phyloP scores from a whole-genome alignment of 2,113 vertebrate species.

The Cebidichthys violaceus region DNA sequence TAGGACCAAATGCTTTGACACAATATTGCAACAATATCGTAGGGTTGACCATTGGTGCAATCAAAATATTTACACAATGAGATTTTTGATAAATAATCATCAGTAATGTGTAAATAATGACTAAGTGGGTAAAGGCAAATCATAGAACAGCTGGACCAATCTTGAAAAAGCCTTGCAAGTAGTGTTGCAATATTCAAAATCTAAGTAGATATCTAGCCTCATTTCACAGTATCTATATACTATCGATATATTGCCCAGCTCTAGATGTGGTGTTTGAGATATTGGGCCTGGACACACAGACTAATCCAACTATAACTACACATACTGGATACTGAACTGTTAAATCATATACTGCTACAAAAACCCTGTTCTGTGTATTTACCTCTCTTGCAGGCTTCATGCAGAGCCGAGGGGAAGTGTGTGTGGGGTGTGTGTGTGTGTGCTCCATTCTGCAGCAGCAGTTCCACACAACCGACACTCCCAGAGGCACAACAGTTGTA shows the following conservation, averaged over 20 bases:
- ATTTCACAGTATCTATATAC: neutral
- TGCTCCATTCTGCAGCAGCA: conserved; percentile 92
- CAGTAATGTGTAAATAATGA: neutral
- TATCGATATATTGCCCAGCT: no score
- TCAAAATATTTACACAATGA: neutral
- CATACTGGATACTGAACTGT: neutral
- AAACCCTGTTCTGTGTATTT: neutral
- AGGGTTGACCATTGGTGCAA: no score
- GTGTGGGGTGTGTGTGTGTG: conserved; percentile 86
- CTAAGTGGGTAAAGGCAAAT: neutral
- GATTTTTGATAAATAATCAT: neutral
- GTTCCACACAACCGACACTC: conserved; percentile 87
- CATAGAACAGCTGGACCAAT: neutral
- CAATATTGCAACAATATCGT: neutral
- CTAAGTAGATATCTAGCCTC: neutral
- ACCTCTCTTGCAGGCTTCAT: conserved; percentile 96
- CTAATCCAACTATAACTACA: neutral
- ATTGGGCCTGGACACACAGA: neutral
- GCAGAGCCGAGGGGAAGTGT: conserved; percentile 91
- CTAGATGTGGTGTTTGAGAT: neutral
- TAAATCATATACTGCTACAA: neutral
- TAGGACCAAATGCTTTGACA: neutral
- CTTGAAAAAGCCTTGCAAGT: neutral
- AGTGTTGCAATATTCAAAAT: neutral
- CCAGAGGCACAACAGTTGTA: conserved; percentile 93